Conservation (phyloP, 2,888 invertebrate species). For the Panzeria rudis region DNA sequence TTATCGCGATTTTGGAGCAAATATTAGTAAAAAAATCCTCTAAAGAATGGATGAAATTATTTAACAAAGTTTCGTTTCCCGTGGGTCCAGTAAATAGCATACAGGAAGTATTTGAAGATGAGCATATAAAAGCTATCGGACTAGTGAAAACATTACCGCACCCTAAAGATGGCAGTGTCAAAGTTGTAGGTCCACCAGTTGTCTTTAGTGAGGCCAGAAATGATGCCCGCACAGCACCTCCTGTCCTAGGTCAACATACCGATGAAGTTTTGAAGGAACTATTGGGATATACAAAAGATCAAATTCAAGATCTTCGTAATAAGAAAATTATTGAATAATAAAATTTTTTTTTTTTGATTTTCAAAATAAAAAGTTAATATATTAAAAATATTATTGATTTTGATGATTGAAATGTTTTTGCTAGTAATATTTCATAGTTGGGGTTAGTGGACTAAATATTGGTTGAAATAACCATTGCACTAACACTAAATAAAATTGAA, state of each 20-base stretch:
- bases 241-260: conserved; percentile 95
- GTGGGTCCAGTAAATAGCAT: conserved; percentile 95
- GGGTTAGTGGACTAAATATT: too few relatives aligned
- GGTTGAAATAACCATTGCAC: too few relatives aligned
- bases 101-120: conserved; percentile 93
- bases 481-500: too few relatives aligned
- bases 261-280: conserved; percentile 88
- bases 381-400: not conserved
- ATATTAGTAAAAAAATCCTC: conserved; percentile 87
- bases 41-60: conserved; percentile 89
- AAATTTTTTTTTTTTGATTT: not conserved
- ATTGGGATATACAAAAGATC: conserved; percentile 86
- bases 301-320: conserved; percentile 84
- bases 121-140: conserved; percentile 90
- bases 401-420: not conserved
- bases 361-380: not conserved
- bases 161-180: conserved; percentile 88
- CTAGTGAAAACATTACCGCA: conserved; percentile 90
- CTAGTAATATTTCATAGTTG: too few relatives aligned
- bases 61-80: conserved; percentile 91
- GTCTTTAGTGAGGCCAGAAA: conserved; percentile 90
- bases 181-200: conserved; percentile 94
- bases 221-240: conserved; percentile 90
- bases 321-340: conserved; percentile 79
- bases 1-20: conserved; percentile 87